phyloP scores from a whole-genome alignment of 1,140 invertebrate species.

The Zaprionus gabonicus region DNA sequence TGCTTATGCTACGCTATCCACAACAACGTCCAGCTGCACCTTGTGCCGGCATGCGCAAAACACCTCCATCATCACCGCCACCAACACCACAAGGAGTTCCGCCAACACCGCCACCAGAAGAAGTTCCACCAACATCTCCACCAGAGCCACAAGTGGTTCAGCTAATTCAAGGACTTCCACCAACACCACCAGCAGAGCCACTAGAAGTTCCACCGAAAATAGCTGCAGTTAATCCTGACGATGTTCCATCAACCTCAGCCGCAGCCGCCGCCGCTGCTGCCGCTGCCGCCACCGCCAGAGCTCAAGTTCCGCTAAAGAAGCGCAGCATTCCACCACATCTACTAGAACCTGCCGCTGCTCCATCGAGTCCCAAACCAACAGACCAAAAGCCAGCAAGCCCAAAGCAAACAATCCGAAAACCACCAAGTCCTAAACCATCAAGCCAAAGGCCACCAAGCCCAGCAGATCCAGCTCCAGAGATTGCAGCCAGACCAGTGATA shows the following conservation, averaged over 20 bases:
- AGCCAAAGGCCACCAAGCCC: too few species aligned
- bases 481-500: too few species aligned
- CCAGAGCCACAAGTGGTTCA: background rate
- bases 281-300: too few species aligned
- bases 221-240: background rate
- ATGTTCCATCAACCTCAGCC: constrained; percentile 19
- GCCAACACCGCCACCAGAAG: background rate
- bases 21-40: constrained; percentile 26
- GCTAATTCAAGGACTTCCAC: background rate
- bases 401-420: too few species aligned
- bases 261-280: too few species aligned
- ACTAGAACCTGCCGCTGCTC: constrained; percentile 39
- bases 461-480: too few species aligned
- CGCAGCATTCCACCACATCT: constrained; percentile 58
- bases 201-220: background rate
- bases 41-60: constrained; percentile 15
- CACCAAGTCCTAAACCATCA: too few species aligned
- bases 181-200: background rate
- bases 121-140: background rate
- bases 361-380: background rate
- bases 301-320: constrained; percentile 45
- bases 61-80: constrained; percentile 11
- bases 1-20: constrained; percentile 69
- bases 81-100: background rate
- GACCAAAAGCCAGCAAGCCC: too few species aligned